Evolutionary conservation across 2,113 vertebrate genomes (phyloP).

Genomic region (Pollachius pollachius): DNA sequence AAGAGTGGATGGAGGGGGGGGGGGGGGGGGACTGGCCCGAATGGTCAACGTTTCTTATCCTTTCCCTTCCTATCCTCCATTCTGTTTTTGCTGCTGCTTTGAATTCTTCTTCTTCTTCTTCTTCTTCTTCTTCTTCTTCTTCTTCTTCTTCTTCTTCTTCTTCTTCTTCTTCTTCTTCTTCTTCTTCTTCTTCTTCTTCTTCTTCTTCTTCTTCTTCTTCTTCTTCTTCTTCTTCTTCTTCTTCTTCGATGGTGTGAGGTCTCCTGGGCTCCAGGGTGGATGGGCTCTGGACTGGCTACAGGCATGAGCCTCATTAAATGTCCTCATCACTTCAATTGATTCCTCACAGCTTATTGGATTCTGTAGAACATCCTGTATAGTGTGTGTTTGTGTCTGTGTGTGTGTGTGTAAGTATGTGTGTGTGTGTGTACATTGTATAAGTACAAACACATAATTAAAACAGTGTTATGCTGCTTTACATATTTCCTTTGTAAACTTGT

Average conservation of each 20-base stretch:
- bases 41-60: conserved; percentile 48
- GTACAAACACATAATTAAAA: too few species aligned
- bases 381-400: conserved; percentile 3
- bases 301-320: conserved; percentile 46
- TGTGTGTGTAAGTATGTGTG: conserved; percentile 12
- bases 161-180: conserved; percentile 24
- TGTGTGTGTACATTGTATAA: conserved; percentile 3
- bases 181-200: conserved; percentile 27
- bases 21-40: conserved; percentile 14
- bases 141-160: conserved; percentile 10
- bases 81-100: neutral
- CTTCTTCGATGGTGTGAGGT: neutral
- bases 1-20: neutral
- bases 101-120: neutral
- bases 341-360: conserved; percentile 43
- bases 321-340: conserved; percentile 43
- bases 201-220: neutral
- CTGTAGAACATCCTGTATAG: conserved; percentile 4
- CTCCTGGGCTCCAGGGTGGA: conserved; percentile 3
- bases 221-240: neutral
- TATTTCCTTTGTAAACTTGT: neutral
- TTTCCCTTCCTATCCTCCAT: conserved; percentile 4
- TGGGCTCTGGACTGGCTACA: neutral
- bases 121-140: too few species aligned
- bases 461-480: neutral